Base-by-base conservation (phyloP, 2,797 vertebrate species). In the Dicrostonyx torquatus region DNA sequence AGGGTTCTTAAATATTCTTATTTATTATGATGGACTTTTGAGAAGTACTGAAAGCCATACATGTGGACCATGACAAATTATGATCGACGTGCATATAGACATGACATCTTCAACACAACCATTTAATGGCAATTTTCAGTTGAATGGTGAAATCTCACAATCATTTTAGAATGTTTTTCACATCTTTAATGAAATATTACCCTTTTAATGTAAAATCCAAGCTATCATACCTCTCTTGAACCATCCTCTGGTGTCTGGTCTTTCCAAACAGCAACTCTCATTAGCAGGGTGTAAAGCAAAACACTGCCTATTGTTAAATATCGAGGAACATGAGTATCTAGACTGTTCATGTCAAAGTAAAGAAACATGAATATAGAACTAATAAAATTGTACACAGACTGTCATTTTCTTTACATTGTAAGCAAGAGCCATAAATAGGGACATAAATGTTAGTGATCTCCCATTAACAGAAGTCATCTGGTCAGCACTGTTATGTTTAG, bases 371-470 rank as follows among this genome's bases (percentile, higher is more conserved):
- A 64, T 66, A 92, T 40, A 60, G 9, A 95, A 58, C 8, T 75
- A 93, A 78, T 53, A 62, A 40, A 87, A 86, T 31, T 83, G 3
- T 43, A 80, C 70, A 40, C 18, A 45, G 31, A 60, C 73, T 29
- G 62, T 31, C 34, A 77, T 93, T 93, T 94, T 93, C 93, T 93
- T 96, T 86, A 96, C n/a, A 90, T 62, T 75, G 50, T 83, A 95
- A 95, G 85, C 68, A 88, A 86, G 26, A 85, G 12, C n/a, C 86
- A 64, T 83, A 94, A 95, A 79, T 73, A 89, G 93, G 77, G 50
- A 77, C 58, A 83, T 53, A 94, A 76, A 95, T 83, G 26, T 86
- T 94, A 95, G 94, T 72, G 40, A 62, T 90, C 60, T 93, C 93
- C 72, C 37, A 87, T 83, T 83, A 91, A 90, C 50, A 78, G 55